A percentile compares a stretch with the other conserved stretches of the same genome.
phyloP scores from a whole-genome alignment of 1,140 invertebrate genomes.

The Samia ricini region DNA sequence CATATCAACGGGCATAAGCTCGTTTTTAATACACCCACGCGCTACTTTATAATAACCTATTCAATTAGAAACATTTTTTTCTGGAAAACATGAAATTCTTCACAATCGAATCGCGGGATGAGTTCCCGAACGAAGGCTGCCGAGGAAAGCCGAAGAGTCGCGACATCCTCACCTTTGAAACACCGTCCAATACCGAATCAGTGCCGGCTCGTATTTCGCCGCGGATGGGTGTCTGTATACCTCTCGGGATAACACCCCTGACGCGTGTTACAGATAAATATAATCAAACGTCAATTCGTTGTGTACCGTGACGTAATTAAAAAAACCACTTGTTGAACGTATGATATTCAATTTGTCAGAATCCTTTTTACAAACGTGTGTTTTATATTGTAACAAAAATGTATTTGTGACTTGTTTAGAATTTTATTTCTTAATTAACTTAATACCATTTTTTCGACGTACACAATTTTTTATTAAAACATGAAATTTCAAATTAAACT shows the following conservation, averaged over 20 bases:
- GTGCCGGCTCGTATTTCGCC: conserved; percentile 45
- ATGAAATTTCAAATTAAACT: too few species aligned
- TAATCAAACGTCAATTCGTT: conserved; percentile 37
- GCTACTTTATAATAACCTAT: conserved; percentile 28
- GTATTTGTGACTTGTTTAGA: conserved; percentile 2
- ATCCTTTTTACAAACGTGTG: background rate
- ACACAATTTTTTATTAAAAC: too few species aligned
- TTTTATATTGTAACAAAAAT: background rate
- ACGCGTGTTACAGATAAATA: conserved; percentile 29
- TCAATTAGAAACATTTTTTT: conserved; percentile 45
- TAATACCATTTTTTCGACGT: too few species aligned
- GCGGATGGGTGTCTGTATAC: conserved; percentile 32
- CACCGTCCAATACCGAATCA: conserved; percentile 66
- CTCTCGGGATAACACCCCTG: conserved; percentile 4
- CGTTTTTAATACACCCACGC: background rate
- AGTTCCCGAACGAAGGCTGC: conserved; percentile 44
- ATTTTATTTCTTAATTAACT: too few species aligned
- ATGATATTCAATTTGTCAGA: conserved; percentile 2
- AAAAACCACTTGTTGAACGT: conserved; percentile 32
- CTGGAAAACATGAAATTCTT: conserved; percentile 61
- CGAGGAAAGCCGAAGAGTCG: conserved; percentile 44
- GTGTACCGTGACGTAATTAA: conserved; percentile 46
- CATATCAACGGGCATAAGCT: background rate
- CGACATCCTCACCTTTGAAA: conserved; percentile 71
- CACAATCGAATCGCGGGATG: conserved; percentile 67